These are phyloP conservation scores for Leptinotarsa peninsularis DNA, from an alignment of 2,888 invertebrate genomes.

Conservation along the genomic window DNA sequence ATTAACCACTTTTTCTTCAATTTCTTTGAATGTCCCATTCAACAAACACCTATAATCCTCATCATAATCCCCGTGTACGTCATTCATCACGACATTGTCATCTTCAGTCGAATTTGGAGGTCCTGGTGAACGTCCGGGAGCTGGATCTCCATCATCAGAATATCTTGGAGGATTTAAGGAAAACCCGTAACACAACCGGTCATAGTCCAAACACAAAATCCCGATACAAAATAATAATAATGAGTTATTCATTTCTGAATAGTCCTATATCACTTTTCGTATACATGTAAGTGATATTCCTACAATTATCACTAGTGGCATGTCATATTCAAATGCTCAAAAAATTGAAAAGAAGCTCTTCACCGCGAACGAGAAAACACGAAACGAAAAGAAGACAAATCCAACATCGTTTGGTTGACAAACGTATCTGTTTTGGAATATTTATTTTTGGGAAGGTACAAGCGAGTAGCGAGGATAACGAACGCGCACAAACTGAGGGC, in stretches of 20 bases:
- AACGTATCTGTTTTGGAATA: slow-evolving; percentile 15
- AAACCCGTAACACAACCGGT: slow-evolving; percentile 14
- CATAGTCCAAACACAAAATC: slow-evolving; percentile 27
- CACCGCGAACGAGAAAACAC: slow-evolving; percentile 14
- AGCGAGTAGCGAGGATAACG: slow-evolving; percentile 56
- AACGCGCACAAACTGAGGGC: slow-evolving; percentile 58
- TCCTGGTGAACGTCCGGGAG: slow-evolving; percentile 76
- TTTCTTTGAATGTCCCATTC: slow-evolving; percentile 35
- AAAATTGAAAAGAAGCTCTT: slow-evolving; percentile 34
- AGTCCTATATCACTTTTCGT: slow-evolving; percentile 22
- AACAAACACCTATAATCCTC: slow-evolving; percentile 29
- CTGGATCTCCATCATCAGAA: slow-evolving; percentile 70
- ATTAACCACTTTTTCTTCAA: slow-evolving; percentile 67
- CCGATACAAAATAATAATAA: slow-evolving; percentile 26
- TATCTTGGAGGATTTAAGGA: slow-evolving; percentile 30
- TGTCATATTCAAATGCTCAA: slow-evolving; percentile 41
- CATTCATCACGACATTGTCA: slow-evolving; percentile 25
- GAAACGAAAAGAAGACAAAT: slow-evolving; percentile 21
- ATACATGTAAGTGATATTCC: slow-evolving; percentile 6
- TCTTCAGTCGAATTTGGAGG: slow-evolving; percentile 65
- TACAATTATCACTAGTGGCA: slow-evolving; percentile 14
- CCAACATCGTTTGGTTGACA: not conserved
- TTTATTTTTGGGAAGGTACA: slow-evolving; percentile 49
- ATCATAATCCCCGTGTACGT: slow-evolving; percentile 18
- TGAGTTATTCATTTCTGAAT: slow-evolving; percentile 24